These are phyloP conservation scores for Hydra vulgaris DNA, from an alignment of 30 jellyfish, hydroid and myxozoan species.

Conservation along the genomic window DNA sequence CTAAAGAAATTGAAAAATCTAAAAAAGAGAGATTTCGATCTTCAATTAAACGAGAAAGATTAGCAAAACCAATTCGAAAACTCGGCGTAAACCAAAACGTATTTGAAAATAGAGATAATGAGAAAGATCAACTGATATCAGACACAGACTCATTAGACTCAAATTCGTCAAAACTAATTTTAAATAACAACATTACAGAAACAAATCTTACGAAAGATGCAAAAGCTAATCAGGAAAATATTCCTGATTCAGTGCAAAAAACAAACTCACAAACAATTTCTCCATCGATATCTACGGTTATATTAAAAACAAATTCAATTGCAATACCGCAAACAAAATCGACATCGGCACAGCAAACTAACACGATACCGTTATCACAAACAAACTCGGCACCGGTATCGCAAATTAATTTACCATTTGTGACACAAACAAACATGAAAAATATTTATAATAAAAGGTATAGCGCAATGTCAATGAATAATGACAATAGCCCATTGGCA, in stretches of 20 bases:
- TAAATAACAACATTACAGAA: background rate
- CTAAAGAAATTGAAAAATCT: constrained; percentile 7
- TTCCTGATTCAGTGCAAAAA: background rate
- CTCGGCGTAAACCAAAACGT: background rate
- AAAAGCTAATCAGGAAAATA: background rate
- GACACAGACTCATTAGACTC: background rate
- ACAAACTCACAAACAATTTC: background rate
- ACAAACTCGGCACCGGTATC: too few relatives aligned
- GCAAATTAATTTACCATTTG: too few relatives aligned
- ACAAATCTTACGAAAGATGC: background rate
- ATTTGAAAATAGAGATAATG: constrained; percentile 7
- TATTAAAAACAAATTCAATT: too few relatives aligned
- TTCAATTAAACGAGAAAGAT: background rate
- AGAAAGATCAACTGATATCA: background rate
- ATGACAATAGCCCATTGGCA: too few relatives aligned
- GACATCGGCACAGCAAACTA: too few relatives aligned
- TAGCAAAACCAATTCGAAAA: background rate
- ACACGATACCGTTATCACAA: too few relatives aligned
- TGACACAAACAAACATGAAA: background rate
- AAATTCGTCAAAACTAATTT: too few relatives aligned
- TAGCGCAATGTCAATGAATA: background rate
- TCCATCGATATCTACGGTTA: too few relatives aligned
- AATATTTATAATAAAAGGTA: background rate
- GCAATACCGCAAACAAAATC: too few relatives aligned
- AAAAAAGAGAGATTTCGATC: constrained; percentile 7